Evolutionary conservation across 2,797 vertebrate species (phyloP).

Genomic region (Phoebastria nigripes): DNA sequence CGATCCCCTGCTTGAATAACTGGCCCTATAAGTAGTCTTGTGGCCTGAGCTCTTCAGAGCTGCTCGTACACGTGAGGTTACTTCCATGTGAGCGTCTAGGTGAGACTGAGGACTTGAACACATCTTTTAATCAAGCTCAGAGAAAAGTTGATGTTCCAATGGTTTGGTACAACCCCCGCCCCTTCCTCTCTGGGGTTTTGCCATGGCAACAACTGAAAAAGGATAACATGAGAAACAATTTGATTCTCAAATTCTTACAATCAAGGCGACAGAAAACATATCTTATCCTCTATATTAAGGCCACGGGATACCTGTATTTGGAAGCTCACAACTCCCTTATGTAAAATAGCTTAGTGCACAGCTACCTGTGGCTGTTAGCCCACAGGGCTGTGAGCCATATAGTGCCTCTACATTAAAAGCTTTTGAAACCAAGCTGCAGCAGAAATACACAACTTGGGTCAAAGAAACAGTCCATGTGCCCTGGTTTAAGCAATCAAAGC

Average conservation of each 20-base stretch:
- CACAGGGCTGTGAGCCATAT: background rate
- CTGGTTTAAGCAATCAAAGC: background rate
- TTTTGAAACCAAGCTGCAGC: background rate
- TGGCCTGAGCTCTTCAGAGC: background rate
- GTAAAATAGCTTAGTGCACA: background rate
- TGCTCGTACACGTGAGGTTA: accelerated
- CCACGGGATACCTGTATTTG: background rate
- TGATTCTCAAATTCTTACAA: background rate
- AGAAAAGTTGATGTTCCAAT: background rate
- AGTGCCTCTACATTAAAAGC: background rate
- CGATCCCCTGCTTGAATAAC: background rate
- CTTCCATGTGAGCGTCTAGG: background rate
- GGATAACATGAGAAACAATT: background rate
- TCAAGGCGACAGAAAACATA: background rate
- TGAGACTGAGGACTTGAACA: background rate
- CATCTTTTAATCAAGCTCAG: background rate
- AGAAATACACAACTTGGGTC: background rate
- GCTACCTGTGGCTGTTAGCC: background rate
- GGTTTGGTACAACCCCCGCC: background rate
- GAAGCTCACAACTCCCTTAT: background rate
- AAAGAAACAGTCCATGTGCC: background rate
- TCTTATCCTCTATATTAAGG: background rate
- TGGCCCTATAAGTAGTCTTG: background rate
- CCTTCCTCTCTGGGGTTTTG: background rate
- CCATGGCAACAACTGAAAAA: conserved; percentile 20